Evolutionary conservation across 1,140 invertebrate species (phyloP).

Genomic region (Sarcophaga peregrina): DNA sequence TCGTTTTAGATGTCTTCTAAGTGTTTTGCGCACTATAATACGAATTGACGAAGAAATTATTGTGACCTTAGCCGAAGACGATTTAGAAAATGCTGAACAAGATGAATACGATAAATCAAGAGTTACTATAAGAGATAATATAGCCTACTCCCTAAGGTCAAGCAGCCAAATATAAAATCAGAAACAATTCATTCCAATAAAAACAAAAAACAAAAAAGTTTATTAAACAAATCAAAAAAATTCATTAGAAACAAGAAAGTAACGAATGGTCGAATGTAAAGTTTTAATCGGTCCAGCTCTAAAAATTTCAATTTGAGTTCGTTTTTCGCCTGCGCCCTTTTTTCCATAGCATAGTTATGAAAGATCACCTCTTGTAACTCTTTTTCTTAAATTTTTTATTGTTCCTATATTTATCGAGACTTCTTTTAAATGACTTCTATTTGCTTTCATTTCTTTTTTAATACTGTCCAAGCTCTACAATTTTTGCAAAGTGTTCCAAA

Average conservation of each 20-base stretch:
- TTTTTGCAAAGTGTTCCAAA: neutral
- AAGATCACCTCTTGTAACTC: neutral
- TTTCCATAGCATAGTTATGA: neutral
- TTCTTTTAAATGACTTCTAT: too few species aligned
- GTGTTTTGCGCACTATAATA: neutral
- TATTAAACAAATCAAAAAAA: neutral
- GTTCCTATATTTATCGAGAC: too few species aligned
- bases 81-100: neutral
- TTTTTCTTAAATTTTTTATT: neutral
- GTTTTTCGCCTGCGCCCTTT: neutral
- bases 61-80: neutral
- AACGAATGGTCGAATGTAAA: neutral
- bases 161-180: too few species aligned
- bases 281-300: neutral
- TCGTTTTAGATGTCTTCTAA: too few species aligned
- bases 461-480: neutral
- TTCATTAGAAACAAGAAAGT: neutral
- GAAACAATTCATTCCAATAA: neutral
- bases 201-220: neutral
- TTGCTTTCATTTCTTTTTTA: neutral
- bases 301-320: constrained; percentile 1
- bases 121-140: constrained; percentile 6
- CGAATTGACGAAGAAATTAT: neutral
- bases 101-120: neutral
- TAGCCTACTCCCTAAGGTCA: neutral